A percentile compares a stretch with the other conserved stretches of the same genome.
phyloP scores from a whole-genome alignment of 92 coral and sea anemone genomes.

The Actinostola sp. region DNA sequence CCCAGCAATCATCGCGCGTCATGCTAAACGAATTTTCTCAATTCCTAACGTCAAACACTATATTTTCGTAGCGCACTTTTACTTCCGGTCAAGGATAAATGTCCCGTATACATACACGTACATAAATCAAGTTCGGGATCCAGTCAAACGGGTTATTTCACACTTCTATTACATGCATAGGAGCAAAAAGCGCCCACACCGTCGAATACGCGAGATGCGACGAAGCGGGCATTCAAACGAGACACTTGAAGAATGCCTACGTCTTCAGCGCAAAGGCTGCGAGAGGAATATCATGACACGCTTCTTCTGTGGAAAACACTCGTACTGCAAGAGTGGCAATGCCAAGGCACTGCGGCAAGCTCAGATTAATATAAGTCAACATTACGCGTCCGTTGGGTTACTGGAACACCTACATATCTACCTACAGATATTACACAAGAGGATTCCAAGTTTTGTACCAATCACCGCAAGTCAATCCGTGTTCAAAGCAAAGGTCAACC shows the following conservation, averaged over 20 bases:
- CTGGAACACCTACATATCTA: constrained; percentile 73
- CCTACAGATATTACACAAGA: constrained; percentile 71
- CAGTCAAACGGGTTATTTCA: constrained; percentile 88
- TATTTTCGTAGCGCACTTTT: constrained; percentile 88
- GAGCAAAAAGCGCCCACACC: constrained; percentile 61
- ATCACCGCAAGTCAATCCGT: constrained; percentile 24
- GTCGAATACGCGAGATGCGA: constrained; percentile 56
- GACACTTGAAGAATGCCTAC: constrained; percentile 72
- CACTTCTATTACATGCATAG: constrained; percentile 84
- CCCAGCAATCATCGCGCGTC: constrained; percentile 67
- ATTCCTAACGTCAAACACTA: constrained; percentile 48
- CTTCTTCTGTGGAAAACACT: constrained; percentile 89
- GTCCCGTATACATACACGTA: constrained; percentile 77
- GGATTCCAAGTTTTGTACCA: constrained; percentile 73
- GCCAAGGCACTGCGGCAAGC: constrained; percentile 72
- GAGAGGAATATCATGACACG: constrained; percentile 82
- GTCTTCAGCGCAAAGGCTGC: constrained; percentile 82
- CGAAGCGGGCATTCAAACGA: constrained; percentile 71
- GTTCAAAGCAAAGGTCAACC: constrained; percentile 57
- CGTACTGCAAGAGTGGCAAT: constrained; percentile 73
- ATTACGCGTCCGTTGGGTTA: constrained; percentile 81
- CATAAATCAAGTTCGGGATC: constrained; percentile 92
- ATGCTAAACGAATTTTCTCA: constrained; percentile 50
- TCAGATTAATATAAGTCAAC: constrained; percentile 68
- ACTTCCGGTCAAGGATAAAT: constrained; percentile 69